These are phyloP conservation scores for Onychomys leucogaster DNA, from an alignment of 2,797 vertebrate genomes.

Conservation along the genomic window DNA sequence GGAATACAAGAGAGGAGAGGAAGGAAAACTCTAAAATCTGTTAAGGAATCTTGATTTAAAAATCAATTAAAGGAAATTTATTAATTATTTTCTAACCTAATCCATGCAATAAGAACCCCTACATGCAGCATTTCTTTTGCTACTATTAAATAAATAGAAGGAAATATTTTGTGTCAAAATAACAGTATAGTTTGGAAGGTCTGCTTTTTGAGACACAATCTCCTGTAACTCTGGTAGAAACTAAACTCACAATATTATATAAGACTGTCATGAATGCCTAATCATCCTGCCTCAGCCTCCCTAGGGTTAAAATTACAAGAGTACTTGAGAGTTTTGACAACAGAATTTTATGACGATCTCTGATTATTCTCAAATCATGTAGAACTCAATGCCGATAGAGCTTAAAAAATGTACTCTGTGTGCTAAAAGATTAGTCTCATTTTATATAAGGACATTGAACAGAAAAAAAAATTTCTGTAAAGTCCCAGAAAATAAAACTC, in stretches of 20 bases:
- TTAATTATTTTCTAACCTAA: not conserved
- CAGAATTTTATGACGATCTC: not conserved
- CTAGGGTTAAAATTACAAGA: not conserved
- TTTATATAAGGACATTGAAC: not conserved
- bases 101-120: not conserved
- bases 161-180: not conserved
- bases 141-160: not conserved
- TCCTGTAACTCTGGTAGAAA: not conserved
- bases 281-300: too few species aligned
- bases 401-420: not conserved
- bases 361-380: not conserved
- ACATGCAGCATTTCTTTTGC: not conserved
- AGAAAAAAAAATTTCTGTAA: not conserved
- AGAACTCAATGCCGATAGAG: not conserved
- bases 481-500: not conserved
- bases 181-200: not conserved
- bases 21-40: not conserved
- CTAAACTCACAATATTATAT: not conserved
- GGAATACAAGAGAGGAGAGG: not conserved
- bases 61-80: not conserved
- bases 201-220: not conserved
- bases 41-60: not conserved
- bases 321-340: not conserved
- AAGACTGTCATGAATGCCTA: not conserved
- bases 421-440: not conserved